A percentile compares a stretch with the other conserved stretches of the same genome.
phyloP scores from a whole-genome alignment of 2,113 vertebrate species.

The Sialia sialis region DNA sequence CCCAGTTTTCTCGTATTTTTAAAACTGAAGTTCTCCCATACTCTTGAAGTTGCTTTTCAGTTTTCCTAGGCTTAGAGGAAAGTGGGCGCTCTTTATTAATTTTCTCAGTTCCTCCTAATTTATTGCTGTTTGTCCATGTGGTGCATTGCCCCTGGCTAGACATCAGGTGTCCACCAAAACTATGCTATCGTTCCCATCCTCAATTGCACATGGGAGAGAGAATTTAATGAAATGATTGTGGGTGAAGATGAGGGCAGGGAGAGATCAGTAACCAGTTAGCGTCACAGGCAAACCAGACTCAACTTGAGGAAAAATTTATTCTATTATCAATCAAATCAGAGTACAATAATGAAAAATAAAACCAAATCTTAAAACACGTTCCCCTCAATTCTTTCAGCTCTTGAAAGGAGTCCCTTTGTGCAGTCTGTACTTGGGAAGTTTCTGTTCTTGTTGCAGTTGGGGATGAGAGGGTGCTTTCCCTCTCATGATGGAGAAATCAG shows the following conservation, averaged over 20 bases:
- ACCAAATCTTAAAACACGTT: background rate
- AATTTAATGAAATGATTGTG: too few species aligned
- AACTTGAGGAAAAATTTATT: background rate
- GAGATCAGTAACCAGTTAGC: background rate
- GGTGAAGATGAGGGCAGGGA: background rate
- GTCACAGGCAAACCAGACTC: rapidly evolving
- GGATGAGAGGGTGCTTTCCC: background rate
- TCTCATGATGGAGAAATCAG: background rate
- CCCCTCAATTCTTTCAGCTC: background rate
- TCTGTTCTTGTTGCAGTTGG: background rate
- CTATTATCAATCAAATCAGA: background rate
- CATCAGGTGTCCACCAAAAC: background rate
- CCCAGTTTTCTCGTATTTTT: background rate
- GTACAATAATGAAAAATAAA: background rate
- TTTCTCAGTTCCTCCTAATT: background rate
- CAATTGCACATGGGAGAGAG: background rate
- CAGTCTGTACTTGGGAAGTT: background rate
- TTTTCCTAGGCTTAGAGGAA: background rate
- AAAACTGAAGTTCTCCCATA: background rate
- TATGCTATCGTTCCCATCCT: background rate
- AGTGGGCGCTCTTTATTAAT: background rate
- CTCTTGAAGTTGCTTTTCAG: background rate
- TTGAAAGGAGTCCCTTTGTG: background rate
- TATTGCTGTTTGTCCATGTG: background rate
- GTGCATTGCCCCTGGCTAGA: background rate